A percentile compares a stretch with the other conserved stretches of the same genome.
phyloP scores from a whole-genome alignment of 2,888 invertebrate species.

The Acanthosoma haemorrhoidale region DNA sequence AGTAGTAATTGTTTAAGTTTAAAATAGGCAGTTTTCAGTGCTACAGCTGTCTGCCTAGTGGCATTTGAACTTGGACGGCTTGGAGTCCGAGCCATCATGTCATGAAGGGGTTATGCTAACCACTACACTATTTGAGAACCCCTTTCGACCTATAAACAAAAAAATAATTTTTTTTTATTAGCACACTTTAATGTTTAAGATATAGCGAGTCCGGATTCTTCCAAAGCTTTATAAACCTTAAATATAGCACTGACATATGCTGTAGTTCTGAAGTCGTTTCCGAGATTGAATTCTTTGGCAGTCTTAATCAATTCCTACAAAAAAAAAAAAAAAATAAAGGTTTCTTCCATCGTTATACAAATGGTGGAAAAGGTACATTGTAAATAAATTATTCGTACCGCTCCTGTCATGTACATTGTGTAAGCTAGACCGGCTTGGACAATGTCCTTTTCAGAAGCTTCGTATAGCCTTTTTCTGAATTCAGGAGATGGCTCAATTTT shows the following conservation, averaged over 20 bases:
- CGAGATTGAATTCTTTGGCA: constrained; percentile 63
- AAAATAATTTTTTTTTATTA: too few species aligned
- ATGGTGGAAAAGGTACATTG: background rate
- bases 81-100: too few species aligned
- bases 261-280: constrained; percentile 59
- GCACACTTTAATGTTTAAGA: background rate
- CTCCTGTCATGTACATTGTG: constrained; percentile 71
- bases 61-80: too few species aligned
- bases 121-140: too few species aligned
- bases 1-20: too few species aligned
- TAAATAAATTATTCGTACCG: constrained; percentile 45
- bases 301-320: constrained; percentile 59
- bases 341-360: background rate
- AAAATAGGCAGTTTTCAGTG: too few species aligned
- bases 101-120: too few species aligned
- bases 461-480: constrained; percentile 65
- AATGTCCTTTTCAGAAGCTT: constrained; percentile 78
- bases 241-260: constrained; percentile 55
- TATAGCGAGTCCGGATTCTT: constrained; percentile 50
- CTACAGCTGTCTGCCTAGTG: too few species aligned
- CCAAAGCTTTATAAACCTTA: constrained; percentile 54
- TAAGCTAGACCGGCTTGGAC: constrained; percentile 79
- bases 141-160: too few species aligned
- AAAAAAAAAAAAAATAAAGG: background rate
- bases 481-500: constrained; percentile 58